Base-by-base conservation (phyloP, 2,888 invertebrate genomes). In the Seira musarum region DNA sequence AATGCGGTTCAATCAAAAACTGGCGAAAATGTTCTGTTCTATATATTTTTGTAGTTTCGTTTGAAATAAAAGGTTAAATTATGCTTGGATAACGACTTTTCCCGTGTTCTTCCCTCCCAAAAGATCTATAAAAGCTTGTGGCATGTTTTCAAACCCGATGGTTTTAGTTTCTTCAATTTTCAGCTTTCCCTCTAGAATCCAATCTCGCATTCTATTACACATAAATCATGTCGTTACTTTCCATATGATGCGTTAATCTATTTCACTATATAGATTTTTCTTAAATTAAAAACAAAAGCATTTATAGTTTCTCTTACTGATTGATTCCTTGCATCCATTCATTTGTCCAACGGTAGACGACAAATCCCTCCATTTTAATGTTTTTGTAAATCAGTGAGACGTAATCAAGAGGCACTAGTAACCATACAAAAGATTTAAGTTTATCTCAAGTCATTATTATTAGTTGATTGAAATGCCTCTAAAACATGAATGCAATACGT, bases 71-170 rank as follows among this genome's bases (percentile, higher is more conserved):
- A n/a, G n/a, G n/a, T n/a, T n/a, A n/a, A n/a, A n/a, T n/a, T n/a
- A n/a, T n/a, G 90, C 90, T 90, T 92, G 92, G 13, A 94, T 92
- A 80, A 94, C 88, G 40, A 93, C 93, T 90, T 94, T 94, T 67
- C 94, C 94, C 17, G 90, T 90, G 88, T 93, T 94, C 87, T 92
- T 91, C 25, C 94, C 94, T 72, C 88, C 87, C 70, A 92, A 88
- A 88, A 94, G 90, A 10, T 91, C 93, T 77, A 92, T 90, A 80
- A 94, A 92, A 49, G 94, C 93, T 67, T 92, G 90, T 1, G 93
- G 92, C 91, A 93, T 92, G 85, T 93, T 93, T 83, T 93, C 93
- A 88, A 94, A 94, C 0, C 94, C 94, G 78, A 92, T 89, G 1
- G 92, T 93, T 1, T 93, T 88, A 65, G 93, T 93, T 88, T 95